Evolutionary conservation across 37 sponge, comb jelly and placozoan species (phyloP).

Genomic region (Axinella damicornis): DNA sequence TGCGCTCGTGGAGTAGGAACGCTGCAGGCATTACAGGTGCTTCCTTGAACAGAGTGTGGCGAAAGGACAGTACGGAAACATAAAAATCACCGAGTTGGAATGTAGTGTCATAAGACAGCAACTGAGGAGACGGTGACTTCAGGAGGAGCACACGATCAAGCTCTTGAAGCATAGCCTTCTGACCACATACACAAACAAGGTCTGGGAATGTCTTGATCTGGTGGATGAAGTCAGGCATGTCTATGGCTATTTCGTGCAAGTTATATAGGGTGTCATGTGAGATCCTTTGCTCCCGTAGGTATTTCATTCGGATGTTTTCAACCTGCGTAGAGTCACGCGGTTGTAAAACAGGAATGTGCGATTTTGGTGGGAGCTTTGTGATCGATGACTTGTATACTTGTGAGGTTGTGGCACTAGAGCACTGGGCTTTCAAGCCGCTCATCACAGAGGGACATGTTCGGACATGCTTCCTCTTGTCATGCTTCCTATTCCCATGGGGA

Average conservation of each 20-base stretch:
- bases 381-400: no score
- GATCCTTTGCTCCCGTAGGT: conserved; percentile 20
- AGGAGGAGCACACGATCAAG: not conserved
- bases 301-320: conserved; percentile 30
- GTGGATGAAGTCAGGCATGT: conserved; percentile 3
- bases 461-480: conserved; percentile 10
- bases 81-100: no score
- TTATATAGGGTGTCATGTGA: not conserved
- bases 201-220: conserved; percentile 51
- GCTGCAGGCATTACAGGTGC: no score
- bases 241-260: not conserved
- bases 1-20: no score
- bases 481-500: conserved; percentile 37
- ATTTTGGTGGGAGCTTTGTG: no score
- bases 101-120: no score
- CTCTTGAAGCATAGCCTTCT: not conserved
- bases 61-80: no score
- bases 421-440: no score
- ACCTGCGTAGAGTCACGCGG: conserved; percentile 33
- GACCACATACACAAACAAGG: conserved; percentile 2
- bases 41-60: no score
- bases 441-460: no score
- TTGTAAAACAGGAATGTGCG: no score
- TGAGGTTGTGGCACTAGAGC: no score
- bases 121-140: not conserved